phyloP scores from a whole-genome alignment of 2,888 invertebrate genomes.

The Athrips mouffetella region DNA sequence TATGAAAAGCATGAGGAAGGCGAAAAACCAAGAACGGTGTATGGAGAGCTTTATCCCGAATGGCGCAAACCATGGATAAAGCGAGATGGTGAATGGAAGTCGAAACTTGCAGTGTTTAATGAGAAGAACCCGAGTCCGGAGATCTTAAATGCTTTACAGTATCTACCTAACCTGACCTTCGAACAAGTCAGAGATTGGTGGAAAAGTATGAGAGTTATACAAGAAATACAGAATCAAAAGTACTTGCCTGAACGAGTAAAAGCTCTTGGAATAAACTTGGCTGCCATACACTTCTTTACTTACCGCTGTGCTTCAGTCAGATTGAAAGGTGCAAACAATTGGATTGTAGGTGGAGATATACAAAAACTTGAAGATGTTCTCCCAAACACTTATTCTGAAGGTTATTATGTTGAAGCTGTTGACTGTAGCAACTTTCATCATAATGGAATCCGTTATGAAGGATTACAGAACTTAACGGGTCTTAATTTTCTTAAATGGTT shows the following conservation, averaged over 20 bases:
- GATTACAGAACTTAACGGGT: conserved; percentile 84
- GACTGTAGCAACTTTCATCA: conserved; percentile 84
- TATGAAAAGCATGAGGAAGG: conserved; percentile 3
- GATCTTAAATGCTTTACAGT: conserved; percentile 61
- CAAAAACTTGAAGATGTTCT: conserved; percentile 47
- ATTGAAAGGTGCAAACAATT: conserved; percentile 65
- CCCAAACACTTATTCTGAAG: conserved; percentile 79
- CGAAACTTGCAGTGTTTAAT: conserved; percentile 77
- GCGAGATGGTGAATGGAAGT: conserved; percentile 27
- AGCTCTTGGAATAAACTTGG: conserved; percentile 87
- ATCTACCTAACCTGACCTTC: conserved; percentile 73
- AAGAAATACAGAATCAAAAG: conserved; percentile 74
- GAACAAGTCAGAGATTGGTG: conserved; percentile 78
- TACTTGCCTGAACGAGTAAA: conserved; percentile 79
- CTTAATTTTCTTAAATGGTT: conserved; percentile 85
- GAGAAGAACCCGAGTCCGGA: conserved; percentile 61
- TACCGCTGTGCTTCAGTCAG: conserved; percentile 84
- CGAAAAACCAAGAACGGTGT: conserved; percentile 33
- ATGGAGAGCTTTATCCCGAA: conserved; percentile 45
- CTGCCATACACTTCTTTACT: conserved; percentile 91
- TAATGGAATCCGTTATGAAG: conserved; percentile 86
- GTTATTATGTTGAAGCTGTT: conserved; percentile 86
- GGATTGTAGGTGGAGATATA: conserved; percentile 77
- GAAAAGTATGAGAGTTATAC: conserved; percentile 60
- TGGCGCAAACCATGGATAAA: conserved; percentile 21